Evolutionary conservation across 1,140 invertebrate species (phyloP).

Genomic region (Pantala flavescens): DNA sequence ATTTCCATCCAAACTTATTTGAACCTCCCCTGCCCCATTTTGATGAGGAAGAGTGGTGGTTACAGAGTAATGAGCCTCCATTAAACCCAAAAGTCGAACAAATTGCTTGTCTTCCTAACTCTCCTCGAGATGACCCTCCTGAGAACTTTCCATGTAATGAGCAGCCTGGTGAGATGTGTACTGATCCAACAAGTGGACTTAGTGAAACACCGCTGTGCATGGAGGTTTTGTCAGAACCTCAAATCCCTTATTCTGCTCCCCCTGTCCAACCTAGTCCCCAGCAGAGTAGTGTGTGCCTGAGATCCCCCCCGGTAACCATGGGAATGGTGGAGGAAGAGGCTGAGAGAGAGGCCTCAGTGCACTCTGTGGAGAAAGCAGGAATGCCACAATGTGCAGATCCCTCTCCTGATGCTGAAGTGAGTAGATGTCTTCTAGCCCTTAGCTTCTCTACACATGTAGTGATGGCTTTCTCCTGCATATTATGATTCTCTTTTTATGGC

Average conservation of each 20-base stretch:
- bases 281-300: neutral
- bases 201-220: neutral
- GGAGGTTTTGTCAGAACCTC: neutral
- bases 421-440: neutral
- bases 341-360: neutral
- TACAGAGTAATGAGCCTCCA: neutral
- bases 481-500: too few relatives aligned
- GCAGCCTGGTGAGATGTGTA: neutral
- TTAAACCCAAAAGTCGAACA: neutral
- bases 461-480: too few relatives aligned
- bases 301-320: neutral
- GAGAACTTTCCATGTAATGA: neutral
- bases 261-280: neutral
- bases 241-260: neutral
- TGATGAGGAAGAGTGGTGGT: neutral
- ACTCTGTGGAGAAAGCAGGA: neutral
- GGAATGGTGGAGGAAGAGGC: conserved; percentile 1
- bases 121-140: neutral
- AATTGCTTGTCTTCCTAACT: neutral
- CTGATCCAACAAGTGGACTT: neutral
- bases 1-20: neutral
- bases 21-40: neutral
- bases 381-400: neutral
- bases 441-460: too few relatives aligned
- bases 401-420: neutral